A percentile compares a stretch with the other conserved stretches of the same genome.
Conservation (phyloP, 2,113 vertebrate species). For the Ramphastos sulfuratus region DNA sequence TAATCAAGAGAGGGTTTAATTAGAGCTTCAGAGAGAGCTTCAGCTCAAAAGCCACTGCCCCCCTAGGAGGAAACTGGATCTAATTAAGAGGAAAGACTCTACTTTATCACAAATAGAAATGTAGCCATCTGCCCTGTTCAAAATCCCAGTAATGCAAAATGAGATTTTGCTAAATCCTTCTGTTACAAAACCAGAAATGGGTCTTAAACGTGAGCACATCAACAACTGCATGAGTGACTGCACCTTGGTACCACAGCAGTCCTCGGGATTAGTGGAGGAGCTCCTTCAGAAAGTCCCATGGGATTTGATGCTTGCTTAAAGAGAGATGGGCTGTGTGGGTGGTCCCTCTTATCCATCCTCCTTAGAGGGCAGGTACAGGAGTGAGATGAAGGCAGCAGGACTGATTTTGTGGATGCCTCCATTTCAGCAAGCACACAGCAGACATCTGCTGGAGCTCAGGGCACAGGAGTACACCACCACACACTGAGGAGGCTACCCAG, state of each 20-base stretch:
- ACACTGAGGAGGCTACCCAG: neutral
- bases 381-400: neutral
- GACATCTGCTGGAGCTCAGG: neutral
- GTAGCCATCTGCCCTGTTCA: conserved; percentile 61
- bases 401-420: neutral
- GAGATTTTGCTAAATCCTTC: conserved; percentile 49
- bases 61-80: conserved; percentile 43
- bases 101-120: neutral
- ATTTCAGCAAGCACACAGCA: neutral
- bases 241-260: neutral
- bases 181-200: conserved; percentile 45
- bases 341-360: neutral
- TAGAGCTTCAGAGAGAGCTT: conserved; percentile 50
- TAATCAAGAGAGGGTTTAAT: conserved; percentile 61
- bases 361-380: neutral
- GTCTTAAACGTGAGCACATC: neutral
- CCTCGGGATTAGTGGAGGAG: neutral
- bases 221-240: neutral
- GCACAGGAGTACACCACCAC: neutral
- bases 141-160: conserved; percentile 38
- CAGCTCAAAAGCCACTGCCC: conserved; percentile 45
- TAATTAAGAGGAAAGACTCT: conserved; percentile 59
- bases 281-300: neutral
- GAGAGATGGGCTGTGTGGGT: neutral
- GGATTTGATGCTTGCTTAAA: neutral